Evolutionary conservation across 1,140 invertebrate species (phyloP), one percentile per base, ranked within the genome.

Genomic region (Euwallacea similis): DNA sequence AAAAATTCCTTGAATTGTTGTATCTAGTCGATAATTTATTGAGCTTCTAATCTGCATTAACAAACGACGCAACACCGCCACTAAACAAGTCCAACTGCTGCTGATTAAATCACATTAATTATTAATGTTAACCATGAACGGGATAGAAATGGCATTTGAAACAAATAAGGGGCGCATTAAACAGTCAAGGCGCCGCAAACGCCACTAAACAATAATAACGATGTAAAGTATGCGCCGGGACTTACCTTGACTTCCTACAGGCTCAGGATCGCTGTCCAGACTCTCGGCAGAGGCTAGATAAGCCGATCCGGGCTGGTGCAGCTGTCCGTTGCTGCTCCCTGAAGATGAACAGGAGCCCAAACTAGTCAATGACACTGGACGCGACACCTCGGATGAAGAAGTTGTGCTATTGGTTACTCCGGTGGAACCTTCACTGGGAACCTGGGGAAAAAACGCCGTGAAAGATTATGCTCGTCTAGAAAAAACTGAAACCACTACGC

Each of bases 251-350:
- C 81, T 82, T 13, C 81, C 79, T 44, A 81, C 83, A 56, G 84
- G 79, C 55, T 85, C 81, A 6, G 83, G 84, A 58, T 84, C 83
- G 66, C 80, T 85, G 70, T 86, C 85, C n/a, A 86, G 74, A 71
- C 80, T 82, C 72, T 82, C 80, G 0, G 79, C 79, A 1, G 80
- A 82, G 7, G 80, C 80, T 61, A 81, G 67, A 77, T 82, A 82
- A 41, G 78, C 77, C 9, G 79, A 80, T 46, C 78, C 76, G 6
- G 77, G 76, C 63, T 79, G 78, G 69, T 77, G 81, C 11, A 61
- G 42, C 62, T 85, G 84, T 42, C 85, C 85, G 66, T 85, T 86
- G 69, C 85, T 87, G 74, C 86, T 87, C 16, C 85, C 84, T 71
- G 84, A 87, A 10, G 85, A 86, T 6, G 86, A 87, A 66, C 82